Evolutionary conservation across 2,888 invertebrate species (phyloP), one percentile per base, ranked within the genome.

Genomic region (Spodoptera littoralis): DNA sequence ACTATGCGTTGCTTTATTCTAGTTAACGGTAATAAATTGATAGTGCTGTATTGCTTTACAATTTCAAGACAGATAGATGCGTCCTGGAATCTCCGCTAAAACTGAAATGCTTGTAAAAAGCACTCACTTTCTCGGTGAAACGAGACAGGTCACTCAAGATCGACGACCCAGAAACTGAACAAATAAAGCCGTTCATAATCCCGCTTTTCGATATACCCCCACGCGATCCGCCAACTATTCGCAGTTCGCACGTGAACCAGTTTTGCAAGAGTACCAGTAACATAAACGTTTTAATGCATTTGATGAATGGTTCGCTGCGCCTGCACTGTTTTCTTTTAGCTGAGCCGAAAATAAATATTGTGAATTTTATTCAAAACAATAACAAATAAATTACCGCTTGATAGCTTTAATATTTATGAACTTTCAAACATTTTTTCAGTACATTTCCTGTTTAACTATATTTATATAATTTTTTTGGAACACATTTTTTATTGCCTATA

Each of bases 131-230:
- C 77, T 73, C 64, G 64, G 73, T 73, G 80, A 78, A 82, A 76
- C 84, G 79, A 83, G 84, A 83, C 88, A 84, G 92, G 89, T 92
- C 91, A 91, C 78, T 73, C 60, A 82, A 88, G 92, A 90, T 83
- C 91, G 90, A 89, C 87, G 92, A 90, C 92, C 91, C 85, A 91
- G 84, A 91, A 90, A 90, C 81, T 72, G 83, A 77, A 81, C 82
- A 83, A 82, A 83, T 85, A 81, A 82, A 80, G 76, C 73, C 76
- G 80, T 81, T 80, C 79, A 76, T 79, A 84, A 85, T 85, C 87
- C 84, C 85, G 83, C 82, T 83, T 82, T 81, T 81, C 83, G 83
- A 86, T 83, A 81, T 66, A 77, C 79, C 80, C 85, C 84, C 87
- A 85, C 87, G 84, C 83, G 76, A 53, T 73, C 76, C 72, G 80